Conservation (phyloP, 2,888 invertebrate species). For the Malthinus seriepunctatus region DNA sequence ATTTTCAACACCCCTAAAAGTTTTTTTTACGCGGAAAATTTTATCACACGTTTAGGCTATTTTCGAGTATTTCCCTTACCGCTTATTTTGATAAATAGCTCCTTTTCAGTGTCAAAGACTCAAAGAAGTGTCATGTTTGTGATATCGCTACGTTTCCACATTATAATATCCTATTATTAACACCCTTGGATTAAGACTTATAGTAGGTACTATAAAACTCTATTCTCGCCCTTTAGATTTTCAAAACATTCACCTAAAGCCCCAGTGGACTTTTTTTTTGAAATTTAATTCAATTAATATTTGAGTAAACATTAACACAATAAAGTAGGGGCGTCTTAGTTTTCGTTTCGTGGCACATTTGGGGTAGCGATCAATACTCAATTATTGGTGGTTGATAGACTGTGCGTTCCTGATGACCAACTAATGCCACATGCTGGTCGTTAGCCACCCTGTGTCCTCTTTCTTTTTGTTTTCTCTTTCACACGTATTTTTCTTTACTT, state of each 20-base stretch:
- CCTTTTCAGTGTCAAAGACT: slow-evolving; percentile 49
- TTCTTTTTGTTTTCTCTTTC: slow-evolving; percentile 31
- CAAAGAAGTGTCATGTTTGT: slow-evolving; percentile 47
- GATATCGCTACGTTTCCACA: slow-evolving; percentile 35
- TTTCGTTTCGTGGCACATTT: slow-evolving; percentile 36
- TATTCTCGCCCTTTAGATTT: no score
- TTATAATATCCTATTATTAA: slow-evolving; percentile 37
- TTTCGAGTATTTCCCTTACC: slow-evolving; percentile 21
- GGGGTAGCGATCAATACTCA: slow-evolving; percentile 55
- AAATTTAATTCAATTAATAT: slow-evolving; percentile 24
- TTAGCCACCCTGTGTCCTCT: slow-evolving; percentile 46
- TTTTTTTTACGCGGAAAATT: neutral
- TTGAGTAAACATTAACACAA: slow-evolving; percentile 40
- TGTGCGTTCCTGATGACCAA: slow-evolving; percentile 52
- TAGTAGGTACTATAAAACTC: no score
- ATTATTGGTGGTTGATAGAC: slow-evolving; percentile 55
- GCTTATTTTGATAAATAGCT: slow-evolving; percentile 37
- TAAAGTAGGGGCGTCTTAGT: slow-evolving; percentile 32
- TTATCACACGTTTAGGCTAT: slow-evolving; percentile 24
- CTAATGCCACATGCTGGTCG: slow-evolving; percentile 53
- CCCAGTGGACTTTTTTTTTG: neutral
- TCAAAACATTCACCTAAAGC: no score
- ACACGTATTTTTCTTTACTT: slow-evolving; percentile 28
- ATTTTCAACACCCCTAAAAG: slow-evolving; percentile 28
- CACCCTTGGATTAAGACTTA: slow-evolving; percentile 15